phyloP scores from a whole-genome alignment of 2,888 invertebrate genomes.

The Lomographa bimaculata region DNA sequence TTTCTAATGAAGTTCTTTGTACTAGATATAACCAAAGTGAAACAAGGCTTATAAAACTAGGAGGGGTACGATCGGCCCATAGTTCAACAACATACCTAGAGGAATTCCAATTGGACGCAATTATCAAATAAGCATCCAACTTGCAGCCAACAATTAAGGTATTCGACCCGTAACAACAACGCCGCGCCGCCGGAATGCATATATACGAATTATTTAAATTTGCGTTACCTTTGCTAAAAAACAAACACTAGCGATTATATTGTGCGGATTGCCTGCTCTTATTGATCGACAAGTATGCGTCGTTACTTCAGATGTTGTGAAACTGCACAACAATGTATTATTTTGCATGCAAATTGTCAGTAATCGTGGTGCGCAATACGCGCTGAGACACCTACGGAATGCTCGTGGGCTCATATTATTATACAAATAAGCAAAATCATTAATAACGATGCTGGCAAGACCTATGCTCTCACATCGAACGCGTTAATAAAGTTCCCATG shows the following conservation, averaged over 20 bases:
- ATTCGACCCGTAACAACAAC: constrained; percentile 4
- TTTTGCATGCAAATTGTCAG: constrained; percentile 59
- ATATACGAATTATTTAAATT: constrained; percentile 30
- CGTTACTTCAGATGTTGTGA: constrained; percentile 49
- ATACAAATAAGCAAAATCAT: constrained; percentile 40
- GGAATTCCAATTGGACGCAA: constrained; percentile 6
- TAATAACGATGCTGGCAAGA: constrained; percentile 34
- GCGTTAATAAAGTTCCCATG: constrained; percentile 29
- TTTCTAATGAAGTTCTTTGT: constrained; percentile 27
- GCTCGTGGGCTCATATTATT: constrained; percentile 25
- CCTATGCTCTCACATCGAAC: constrained; percentile 23
- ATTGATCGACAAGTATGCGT: constrained; percentile 36
- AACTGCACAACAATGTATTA: constrained; percentile 53
- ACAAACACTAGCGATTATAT: constrained; percentile 33
- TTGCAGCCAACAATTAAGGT: constrained; percentile 15
- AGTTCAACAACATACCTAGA: too few species aligned
- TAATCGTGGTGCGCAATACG: constrained; percentile 42
- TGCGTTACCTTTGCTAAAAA: constrained; percentile 32
- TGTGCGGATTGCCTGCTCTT: constrained; percentile 29
- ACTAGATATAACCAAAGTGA: constrained; percentile 9
- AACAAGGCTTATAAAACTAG: neutral
- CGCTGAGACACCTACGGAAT: constrained; percentile 44
- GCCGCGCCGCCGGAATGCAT: constrained; percentile 19
- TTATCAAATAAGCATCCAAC: constrained; percentile 17
- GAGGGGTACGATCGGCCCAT: too few species aligned